Evolutionary conservation across 2,888 invertebrate species (phyloP).

Genomic region (Amphimallon solstitiale): DNA sequence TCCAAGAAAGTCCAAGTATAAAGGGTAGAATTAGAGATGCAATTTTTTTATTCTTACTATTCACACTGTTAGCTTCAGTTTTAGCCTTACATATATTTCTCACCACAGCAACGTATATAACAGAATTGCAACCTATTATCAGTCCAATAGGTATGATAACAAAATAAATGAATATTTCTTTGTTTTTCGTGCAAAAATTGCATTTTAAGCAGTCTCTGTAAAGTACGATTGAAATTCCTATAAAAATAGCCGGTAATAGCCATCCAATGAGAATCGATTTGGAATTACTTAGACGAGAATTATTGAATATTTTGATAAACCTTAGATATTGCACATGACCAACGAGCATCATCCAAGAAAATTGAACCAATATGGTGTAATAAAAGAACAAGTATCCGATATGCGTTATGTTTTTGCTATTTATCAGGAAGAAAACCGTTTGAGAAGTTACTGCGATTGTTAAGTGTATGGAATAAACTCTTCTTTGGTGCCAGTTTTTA

Average conservation of each 20-base stretch:
- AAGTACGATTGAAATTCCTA: background rate
- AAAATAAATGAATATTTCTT: conserved; percentile 19
- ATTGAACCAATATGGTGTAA: conserved; percentile 5
- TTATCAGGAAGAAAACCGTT: background rate
- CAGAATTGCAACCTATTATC: background rate
- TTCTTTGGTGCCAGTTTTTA: conserved; percentile 13
- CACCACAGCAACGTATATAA: conserved; percentile 1
- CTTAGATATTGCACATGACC: conserved; percentile 15
- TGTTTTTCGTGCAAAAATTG: conserved; percentile 1
- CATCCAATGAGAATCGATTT: background rate
- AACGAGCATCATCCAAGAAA: conserved; percentile 17
- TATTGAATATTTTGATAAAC: background rate
- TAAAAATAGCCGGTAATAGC: conserved; percentile 1
- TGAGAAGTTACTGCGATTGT: background rate
- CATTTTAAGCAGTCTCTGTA: conserved; percentile 17
- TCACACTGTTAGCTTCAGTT: background rate
- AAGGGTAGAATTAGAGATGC: background rate
- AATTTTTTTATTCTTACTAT: background rate
- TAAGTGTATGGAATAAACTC: conserved; percentile 8
- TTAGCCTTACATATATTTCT: background rate
- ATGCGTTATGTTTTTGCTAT: background rate
- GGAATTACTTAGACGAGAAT: background rate
- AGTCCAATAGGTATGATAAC: background rate
- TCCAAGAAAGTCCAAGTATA: conserved; percentile 22
- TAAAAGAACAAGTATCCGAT: conserved; percentile 11